Evolutionary conservation across 1,140 invertebrate species (phyloP).

Genomic region (Frieseomelitta varia): DNA sequence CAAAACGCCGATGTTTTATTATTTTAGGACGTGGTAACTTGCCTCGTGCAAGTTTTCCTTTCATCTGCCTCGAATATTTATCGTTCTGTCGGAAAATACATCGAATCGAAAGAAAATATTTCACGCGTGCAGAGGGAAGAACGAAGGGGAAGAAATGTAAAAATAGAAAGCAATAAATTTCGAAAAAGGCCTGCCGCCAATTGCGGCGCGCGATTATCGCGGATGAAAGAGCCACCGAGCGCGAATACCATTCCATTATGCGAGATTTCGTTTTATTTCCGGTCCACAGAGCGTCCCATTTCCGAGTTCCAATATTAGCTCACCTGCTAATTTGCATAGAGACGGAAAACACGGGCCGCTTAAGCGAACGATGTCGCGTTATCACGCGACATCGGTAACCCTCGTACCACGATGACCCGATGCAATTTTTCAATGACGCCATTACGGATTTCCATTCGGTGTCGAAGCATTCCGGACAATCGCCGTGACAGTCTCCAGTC

Average conservation of each 20-base stretch:
- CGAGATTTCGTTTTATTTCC: constrained; percentile 74
- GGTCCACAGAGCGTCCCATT: constrained; percentile 70
- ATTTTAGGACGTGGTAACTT: background rate
- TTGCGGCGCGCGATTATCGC: background rate
- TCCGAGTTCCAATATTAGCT: constrained; percentile 74
- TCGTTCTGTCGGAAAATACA: background rate
- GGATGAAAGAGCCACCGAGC: constrained; percentile 27
- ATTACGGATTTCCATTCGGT: constrained; percentile 4
- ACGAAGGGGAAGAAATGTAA: background rate
- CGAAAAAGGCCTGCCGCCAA: background rate
- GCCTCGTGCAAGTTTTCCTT: background rate
- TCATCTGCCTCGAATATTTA: background rate
- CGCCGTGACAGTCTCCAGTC: constrained; percentile 10
- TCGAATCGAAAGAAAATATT: background rate
- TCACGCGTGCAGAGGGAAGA: too few species aligned
- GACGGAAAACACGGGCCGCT: constrained; percentile 68
- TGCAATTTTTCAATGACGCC: constrained; percentile 49
- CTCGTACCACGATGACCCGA: constrained; percentile 51
- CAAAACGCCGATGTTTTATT: background rate
- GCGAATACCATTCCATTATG: constrained; percentile 46
- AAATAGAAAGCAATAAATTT: background rate
- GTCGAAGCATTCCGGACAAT: background rate
- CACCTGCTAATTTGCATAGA: constrained; percentile 75
- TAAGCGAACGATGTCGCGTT: constrained; percentile 71
- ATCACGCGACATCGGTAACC: constrained; percentile 67